Base-by-base conservation (phyloP, 2,888 invertebrate genomes). In the Pseudococcus viburni region DNA sequence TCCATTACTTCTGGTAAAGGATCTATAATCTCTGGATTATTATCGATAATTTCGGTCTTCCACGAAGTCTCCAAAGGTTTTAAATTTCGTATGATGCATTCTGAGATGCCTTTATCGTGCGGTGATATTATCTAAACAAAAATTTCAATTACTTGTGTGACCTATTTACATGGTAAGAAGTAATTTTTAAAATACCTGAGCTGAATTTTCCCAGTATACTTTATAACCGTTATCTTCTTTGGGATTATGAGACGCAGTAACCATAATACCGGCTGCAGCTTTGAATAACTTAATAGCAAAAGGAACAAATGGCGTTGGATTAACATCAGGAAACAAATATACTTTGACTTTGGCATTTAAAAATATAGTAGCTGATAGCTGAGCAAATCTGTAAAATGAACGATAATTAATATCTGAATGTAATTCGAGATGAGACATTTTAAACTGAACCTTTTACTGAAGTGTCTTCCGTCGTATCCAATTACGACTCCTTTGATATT, bases 181-280 rank as follows among this genome's bases (percentile, higher is more conserved):
- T 42, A 33, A 26, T 85, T 42, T 42, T n/a, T 17, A 93, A 68
- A 26, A 15, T 80, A 88, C 88, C 92, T 94, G 99, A 9, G 97
- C 95, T 0, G 98, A 98, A 92, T 99, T 99, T 11, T 94, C 93
- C 95, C 98, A 98, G 92, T 99, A 99, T 8, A 98, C 98, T 93
- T 99, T 99, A 91, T 99, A 99, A 0, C 98, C 98, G 91, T 98
- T 98, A 91, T 99, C 98, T 46, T 97, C 95, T 91, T 97, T 97
- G 0, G 98, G 98, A 92, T 98, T 98, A 91, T 98, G 98, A 0
- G 98, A 98, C 0, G 98, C 98, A 0, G 98, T 99, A 7, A 98
- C 94, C 96, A 98, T 98, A 7, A 98, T 94, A 0, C 98, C 98
- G 64, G 95, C 96, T 0, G 95, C 94, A 88, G 96, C 96, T 22